These are phyloP conservation scores for Trilocha varians DNA, from an alignment of 2,888 invertebrate genomes.

Conservation along the genomic window DNA sequence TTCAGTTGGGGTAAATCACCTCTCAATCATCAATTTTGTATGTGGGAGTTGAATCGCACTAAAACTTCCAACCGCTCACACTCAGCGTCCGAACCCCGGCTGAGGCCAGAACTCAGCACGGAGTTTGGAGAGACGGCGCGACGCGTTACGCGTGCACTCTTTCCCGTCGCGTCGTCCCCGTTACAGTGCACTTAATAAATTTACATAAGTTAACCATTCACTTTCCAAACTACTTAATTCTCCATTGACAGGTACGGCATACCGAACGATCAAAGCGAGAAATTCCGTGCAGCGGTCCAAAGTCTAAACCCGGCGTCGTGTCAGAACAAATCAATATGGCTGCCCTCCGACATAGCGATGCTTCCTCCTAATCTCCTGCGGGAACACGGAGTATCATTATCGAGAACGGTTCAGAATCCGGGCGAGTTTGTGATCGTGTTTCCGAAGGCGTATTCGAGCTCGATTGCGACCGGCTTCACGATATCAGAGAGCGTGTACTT, in stretches of 20 bases:
- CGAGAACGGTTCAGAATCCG: slow-evolving; percentile 85
- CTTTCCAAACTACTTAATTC: too few species aligned
- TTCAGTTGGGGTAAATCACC: too few species aligned
- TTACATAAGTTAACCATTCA: too few species aligned
- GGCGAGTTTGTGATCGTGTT: slow-evolving; percentile 93
- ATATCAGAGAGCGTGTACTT: slow-evolving; percentile 95
- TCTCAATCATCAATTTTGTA: too few species aligned
- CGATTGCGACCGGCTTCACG: slow-evolving; percentile 89
- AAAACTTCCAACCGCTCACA: too few species aligned
- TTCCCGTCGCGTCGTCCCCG: too few species aligned
- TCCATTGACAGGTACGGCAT: slow-evolving; percentile 78
- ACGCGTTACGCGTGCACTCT: too few species aligned
- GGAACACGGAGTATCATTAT: slow-evolving; percentile 83
- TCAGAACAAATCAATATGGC: slow-evolving; percentile 88
- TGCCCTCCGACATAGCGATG: slow-evolving; percentile 94
- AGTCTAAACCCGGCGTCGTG: slow-evolving; percentile 86
- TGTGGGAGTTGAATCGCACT: too few species aligned
- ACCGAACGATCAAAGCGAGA: slow-evolving; percentile 81
- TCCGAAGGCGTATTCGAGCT: slow-evolving; percentile 88
- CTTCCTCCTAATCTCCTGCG: slow-evolving; percentile 87
- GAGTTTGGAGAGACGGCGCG: too few species aligned
- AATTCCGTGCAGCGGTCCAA: slow-evolving; percentile 83
- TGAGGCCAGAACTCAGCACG: too few species aligned
- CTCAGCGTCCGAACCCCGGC: too few species aligned
- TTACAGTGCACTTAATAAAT: too few species aligned